Conservation (phyloP, 2,888 invertebrate species). For the Cenopis cana region DNA sequence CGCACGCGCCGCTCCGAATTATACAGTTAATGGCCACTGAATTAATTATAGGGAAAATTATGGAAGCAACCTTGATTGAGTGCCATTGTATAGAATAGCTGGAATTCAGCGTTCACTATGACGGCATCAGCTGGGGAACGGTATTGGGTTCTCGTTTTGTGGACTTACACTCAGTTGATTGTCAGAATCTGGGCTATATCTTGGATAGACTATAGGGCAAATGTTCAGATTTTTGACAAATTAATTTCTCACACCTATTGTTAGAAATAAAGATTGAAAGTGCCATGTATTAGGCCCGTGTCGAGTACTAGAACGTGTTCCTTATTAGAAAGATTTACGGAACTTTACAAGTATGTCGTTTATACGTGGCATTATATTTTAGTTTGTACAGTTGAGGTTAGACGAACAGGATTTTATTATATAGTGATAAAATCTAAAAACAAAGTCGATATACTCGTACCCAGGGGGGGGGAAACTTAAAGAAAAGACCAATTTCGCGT, state of each 20-base stretch:
- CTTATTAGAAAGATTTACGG: not conserved
- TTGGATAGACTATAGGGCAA: not conserved
- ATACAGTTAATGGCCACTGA: conserved; percentile 41
- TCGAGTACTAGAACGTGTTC: no score
- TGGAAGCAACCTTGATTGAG: conserved; percentile 40
- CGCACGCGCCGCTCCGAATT: conserved; percentile 66
- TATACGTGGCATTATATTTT: not conserved
- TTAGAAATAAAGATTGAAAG: no score
- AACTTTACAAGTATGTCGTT: not conserved
- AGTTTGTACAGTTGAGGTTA: not conserved
- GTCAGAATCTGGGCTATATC: not conserved
- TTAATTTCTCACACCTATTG: no score
- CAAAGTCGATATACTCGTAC: not conserved
- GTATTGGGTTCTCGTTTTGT: not conserved
- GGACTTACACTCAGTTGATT: not conserved
- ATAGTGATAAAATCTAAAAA: not conserved
- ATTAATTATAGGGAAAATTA: conserved; percentile 41
- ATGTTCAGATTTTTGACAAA: no score
- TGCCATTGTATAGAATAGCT: conserved; percentile 28
- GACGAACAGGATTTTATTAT: not conserved
- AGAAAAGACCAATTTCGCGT: no score
- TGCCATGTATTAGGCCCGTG: no score
- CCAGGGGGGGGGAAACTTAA: no score
- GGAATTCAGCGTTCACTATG: conserved; percentile 25
- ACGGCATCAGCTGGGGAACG: conserved; percentile 13